phyloP scores from a whole-genome alignment of 2,113 vertebrate species.

The Patagioenas fasciata region DNA sequence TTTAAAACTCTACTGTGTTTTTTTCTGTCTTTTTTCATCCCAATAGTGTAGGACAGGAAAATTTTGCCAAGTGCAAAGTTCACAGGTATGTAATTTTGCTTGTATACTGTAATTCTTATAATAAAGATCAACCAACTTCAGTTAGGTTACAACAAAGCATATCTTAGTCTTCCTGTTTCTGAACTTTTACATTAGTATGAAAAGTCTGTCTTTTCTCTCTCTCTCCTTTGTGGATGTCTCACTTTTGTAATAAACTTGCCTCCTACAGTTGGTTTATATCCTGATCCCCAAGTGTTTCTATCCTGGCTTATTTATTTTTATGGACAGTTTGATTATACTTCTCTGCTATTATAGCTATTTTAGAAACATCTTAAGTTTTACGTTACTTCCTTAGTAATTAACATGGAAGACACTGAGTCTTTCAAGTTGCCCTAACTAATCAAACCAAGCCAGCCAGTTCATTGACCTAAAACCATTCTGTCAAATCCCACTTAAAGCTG shows the following conservation, averaged over 20 bases:
- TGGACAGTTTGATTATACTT: neutral
- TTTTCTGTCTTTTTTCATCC: neutral
- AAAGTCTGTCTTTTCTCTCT: neutral
- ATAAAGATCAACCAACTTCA: neutral
- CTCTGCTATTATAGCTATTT: neutral
- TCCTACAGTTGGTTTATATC: neutral
- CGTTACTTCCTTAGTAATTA: neutral
- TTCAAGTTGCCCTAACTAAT: neutral
- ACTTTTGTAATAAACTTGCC: neutral
- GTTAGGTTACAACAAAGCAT: neutral
- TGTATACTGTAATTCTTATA: neutral
- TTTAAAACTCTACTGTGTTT: neutral
- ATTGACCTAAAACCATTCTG: neutral
- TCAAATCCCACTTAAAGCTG: neutral
- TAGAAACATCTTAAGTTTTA: neutral
- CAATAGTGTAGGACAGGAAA: neutral
- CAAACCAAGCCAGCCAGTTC: neutral
- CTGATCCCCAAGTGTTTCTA: neutral
- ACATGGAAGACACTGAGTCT: neutral
- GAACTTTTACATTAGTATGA: neutral
- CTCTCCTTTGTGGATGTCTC: neutral
- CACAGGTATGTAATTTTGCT: neutral
- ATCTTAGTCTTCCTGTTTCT: neutral
- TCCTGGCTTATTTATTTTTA: neutral
- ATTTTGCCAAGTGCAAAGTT: neutral